A percentile compares a stretch with the other conserved stretches of the same genome.
Conservation (phyloP, 2,797 vertebrate genomes). For the Sitta carolinensis region DNA sequence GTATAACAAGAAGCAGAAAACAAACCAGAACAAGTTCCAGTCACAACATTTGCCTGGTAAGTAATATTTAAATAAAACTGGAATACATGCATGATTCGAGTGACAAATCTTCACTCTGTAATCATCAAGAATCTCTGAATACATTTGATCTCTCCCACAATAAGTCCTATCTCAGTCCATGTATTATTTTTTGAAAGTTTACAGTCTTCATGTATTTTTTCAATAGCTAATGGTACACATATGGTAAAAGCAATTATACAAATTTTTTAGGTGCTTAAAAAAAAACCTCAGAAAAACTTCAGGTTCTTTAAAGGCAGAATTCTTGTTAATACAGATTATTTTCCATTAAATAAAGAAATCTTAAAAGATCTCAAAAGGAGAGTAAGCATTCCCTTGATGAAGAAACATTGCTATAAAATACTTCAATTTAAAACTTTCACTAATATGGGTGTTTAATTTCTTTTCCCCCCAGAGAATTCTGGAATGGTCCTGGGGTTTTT, state of each 20-base stretch:
- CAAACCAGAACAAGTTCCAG: neutral
- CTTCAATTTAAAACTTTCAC: neutral
- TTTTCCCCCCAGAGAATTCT: neutral
- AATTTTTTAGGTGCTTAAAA: neutral
- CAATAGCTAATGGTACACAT: neutral
- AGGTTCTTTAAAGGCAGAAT: neutral
- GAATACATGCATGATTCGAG: neutral
- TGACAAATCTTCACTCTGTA: neutral
- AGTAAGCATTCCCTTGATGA: neutral
- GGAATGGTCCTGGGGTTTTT: fast-evolving
- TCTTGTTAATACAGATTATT: neutral
- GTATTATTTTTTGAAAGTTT: neutral
- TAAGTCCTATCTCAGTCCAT: neutral
- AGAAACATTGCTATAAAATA: neutral
- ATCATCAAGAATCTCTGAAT: neutral
- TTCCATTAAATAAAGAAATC: neutral
- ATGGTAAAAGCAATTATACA: neutral
- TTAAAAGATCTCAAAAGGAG: neutral
- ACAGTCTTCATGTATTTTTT: neutral
- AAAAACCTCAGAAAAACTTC: neutral
- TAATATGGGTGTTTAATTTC: neutral
- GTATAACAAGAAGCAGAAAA: neutral
- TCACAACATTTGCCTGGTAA: neutral
- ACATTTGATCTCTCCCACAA: neutral
- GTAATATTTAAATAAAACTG: neutral